These are phyloP conservation scores for Helicoverpa assulta DNA, from an alignment of 2,888 invertebrate species.

Conservation along the genomic window DNA sequence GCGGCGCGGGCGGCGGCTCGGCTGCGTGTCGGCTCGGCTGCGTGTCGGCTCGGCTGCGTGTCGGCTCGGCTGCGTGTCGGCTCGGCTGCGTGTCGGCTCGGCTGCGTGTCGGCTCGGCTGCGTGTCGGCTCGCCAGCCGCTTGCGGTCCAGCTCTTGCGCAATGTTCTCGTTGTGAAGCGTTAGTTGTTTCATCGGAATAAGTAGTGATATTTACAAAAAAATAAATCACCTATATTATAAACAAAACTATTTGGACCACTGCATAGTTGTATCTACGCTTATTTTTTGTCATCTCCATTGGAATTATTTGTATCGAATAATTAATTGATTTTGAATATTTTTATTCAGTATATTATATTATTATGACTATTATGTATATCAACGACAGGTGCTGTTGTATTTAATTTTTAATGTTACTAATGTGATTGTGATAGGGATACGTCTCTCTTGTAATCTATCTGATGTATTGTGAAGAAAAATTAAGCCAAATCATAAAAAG, in stretches of 20 bases:
- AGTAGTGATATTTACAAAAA: conserved; percentile 78
- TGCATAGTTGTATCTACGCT: conserved; percentile 83
- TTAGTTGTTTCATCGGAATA: conserved; percentile 81
- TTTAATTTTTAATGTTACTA: conserved; percentile 86
- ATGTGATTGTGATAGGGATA: conserved; percentile 84
- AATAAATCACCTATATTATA: conserved; percentile 66
- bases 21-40: neutral
- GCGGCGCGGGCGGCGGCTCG: conserved; percentile 30
- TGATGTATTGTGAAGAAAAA: conserved; percentile 79
- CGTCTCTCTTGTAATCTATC: conserved; percentile 85
- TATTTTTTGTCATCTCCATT: conserved; percentile 76
- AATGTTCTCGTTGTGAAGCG: conserved; percentile 81
- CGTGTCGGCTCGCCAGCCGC: conserved; percentile 33
- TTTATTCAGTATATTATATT: conserved; percentile 79
- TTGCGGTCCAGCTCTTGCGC: conserved; percentile 55
- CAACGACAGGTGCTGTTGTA: conserved; percentile 88
- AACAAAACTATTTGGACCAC: conserved; percentile 80
- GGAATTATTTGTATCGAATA: conserved; percentile 79
- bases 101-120: conserved; percentile 4
- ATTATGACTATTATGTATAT: conserved; percentile 83
- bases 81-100: conserved; percentile 22
- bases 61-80: conserved; percentile 10
- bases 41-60: conserved; percentile 27
- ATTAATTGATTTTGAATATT: conserved; percentile 81
- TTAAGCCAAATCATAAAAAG: conserved; percentile 89